Base-by-base conservation (phyloP, 2,797 vertebrate species). In the Avahi laniger region DNA sequence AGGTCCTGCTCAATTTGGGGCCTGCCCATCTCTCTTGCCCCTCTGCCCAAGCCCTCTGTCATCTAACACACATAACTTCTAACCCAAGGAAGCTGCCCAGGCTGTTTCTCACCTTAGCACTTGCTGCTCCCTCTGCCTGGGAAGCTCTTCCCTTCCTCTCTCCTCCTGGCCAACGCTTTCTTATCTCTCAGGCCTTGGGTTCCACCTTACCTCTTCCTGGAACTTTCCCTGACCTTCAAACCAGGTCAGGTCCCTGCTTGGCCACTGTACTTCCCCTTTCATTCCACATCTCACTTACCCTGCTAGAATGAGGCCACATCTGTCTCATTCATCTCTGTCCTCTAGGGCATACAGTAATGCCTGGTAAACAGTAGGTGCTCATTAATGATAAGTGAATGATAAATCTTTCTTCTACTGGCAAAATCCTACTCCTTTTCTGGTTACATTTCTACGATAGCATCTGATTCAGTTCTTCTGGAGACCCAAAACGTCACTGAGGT, bases 341-440 rank as follows among this genome's bases (percentile, higher is more conserved):
- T 78, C 46, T 1, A 57, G 48, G 30, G 65, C 69, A 63, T 38
- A 17, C 13, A 57, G n/a, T 26, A 43, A 6, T 78, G 30, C n/a
- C 17, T 88, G 61, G 80, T 50, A 86, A 70, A 67, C 65, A 63
- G 33, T 38, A 89, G 84, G 41, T 43, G 2, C 54, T 84, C 67
- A n/a, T 80, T 75, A 78, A 48, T 35, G n/a, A 41, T 30, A 48
- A 86, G 26, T 33, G 65, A 79, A 81, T n/a, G 13, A 86, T 92
- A 86, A 48, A 43, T 57, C 24, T n/a, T 92, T 90, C 76, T 54
- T 63, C 48, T 46, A 35, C 11, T 79, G 50, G 50, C 18, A 88
- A 97, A 93, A 83, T 72, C 46, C 72, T 96, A 12, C 24, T 83
- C 17, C 15, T 87, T 79, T 88, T 92, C 48, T 24, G 94, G n/a